phyloP scores from a whole-genome alignment of 2,113 vertebrate species.

The Macroglossus sobrinus region DNA sequence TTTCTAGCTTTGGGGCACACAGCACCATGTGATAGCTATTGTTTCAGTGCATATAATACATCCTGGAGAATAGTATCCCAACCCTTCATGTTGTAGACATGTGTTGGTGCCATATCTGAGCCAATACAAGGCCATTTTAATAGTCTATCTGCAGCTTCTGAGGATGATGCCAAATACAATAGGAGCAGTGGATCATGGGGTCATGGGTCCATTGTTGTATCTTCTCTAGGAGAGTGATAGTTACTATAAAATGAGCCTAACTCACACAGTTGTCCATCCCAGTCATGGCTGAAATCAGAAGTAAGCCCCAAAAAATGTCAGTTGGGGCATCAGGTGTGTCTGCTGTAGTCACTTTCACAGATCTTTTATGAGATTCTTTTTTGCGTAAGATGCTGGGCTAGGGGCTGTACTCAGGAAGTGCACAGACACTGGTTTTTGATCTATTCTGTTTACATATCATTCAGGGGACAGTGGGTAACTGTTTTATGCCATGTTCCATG shows the following conservation, averaged over 20 bases:
- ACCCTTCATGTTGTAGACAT: not conserved
- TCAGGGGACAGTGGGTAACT: not conserved
- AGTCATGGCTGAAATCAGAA: not conserved
- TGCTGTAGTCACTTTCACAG: not conserved
- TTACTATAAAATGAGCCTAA: not conserved
- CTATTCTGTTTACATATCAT: not conserved
- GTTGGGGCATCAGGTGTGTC: not conserved
- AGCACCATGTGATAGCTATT: not conserved
- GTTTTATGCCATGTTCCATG: not conserved
- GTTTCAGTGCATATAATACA: not conserved
- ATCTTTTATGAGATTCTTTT: not conserved
- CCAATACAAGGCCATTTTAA: not conserved
- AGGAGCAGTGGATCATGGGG: not conserved
- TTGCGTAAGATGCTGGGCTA: not conserved
- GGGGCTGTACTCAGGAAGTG: not conserved
- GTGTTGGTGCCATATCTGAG: not conserved
- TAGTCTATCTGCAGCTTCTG: not conserved
- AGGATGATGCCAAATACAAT: not conserved
- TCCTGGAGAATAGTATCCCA: not conserved
- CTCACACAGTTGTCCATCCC: not conserved
- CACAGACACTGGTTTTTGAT: not conserved
- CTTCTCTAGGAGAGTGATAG: not conserved
- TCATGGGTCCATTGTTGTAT: not conserved
- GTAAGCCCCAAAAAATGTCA: not conserved
- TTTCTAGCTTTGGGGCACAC: not conserved